Evolutionary conservation across 2,113 vertebrate genomes (phyloP).

Genomic region (Rostratula benghalensis): DNA sequence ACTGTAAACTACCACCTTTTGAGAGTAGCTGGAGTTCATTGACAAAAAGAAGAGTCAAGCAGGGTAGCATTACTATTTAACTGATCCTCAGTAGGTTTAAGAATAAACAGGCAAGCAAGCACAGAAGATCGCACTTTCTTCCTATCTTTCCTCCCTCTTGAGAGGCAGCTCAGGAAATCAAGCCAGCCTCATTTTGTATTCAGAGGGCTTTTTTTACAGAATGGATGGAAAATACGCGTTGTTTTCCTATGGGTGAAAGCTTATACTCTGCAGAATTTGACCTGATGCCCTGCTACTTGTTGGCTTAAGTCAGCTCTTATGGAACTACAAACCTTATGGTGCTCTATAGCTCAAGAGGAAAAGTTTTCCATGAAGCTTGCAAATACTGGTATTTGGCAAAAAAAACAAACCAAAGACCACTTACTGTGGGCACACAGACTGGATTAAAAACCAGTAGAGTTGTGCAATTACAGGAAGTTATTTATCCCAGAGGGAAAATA

Average conservation of each 20-base stretch:
- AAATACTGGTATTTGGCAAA: neutral
- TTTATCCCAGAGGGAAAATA: constrained; percentile 24
- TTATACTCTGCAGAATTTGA: constrained; percentile 5
- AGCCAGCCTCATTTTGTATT: neutral
- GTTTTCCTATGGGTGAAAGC: neutral
- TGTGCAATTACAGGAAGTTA: neutral
- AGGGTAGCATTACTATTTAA: neutral
- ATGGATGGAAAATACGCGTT: neutral
- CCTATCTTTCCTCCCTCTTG: neutral
- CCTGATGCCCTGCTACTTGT: neutral
- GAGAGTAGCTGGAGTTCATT: neutral
- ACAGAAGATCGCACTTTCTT: neutral
- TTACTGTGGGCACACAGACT: neutral
- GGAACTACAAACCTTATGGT: neutral
- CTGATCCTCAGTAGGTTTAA: neutral
- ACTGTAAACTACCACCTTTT: neutral
- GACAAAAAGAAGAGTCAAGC: neutral
- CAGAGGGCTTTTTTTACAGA: neutral
- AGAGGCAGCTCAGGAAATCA: constrained; percentile 9
- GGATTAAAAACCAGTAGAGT: constrained; percentile 6
- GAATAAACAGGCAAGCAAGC: neutral
- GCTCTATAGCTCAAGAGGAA: neutral
- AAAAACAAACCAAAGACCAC: constrained; percentile 8
- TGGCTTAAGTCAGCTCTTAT: neutral
- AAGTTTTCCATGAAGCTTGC: neutral